A percentile compares a stretch with the other conserved stretches of the same genome.
Evolutionary conservation across 2,888 invertebrate species (phyloP).

Genomic region (Drosophila anomalipes): DNA sequence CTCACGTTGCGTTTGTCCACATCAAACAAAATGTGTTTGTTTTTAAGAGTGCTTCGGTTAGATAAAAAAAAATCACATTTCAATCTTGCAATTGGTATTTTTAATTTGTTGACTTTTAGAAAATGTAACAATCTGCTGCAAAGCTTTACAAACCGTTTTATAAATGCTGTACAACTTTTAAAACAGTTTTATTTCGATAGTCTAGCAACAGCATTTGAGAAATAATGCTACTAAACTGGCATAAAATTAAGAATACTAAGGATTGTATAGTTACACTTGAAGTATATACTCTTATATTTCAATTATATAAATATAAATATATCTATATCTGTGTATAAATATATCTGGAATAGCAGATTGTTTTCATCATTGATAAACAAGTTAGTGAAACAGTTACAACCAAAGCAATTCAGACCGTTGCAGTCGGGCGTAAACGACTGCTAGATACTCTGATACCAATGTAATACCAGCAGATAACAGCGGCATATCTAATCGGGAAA

Average conservation of each 20-base stretch:
- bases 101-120: background rate
- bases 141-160: background rate
- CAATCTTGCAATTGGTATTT: background rate
- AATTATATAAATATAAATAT: background rate
- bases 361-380: background rate
- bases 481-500: background rate
- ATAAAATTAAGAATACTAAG: background rate
- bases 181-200: background rate
- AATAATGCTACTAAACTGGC: background rate
- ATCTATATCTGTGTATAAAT: background rate
- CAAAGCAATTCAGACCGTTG: background rate
- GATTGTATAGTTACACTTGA: background rate
- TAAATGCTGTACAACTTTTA: background rate
- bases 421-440: background rate
- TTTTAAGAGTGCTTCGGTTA: background rate
- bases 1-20: slow-evolving; percentile 41
- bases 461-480: background rate
- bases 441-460: background rate
- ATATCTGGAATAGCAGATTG: background rate
- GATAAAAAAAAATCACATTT: background rate
- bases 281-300: background rate
- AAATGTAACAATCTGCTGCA: background rate
- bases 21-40: slow-evolving; percentile 27
- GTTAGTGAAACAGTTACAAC: background rate
- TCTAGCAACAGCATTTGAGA: background rate